Base-by-base conservation (phyloP, 2,113 vertebrate genomes). In the Trematocara variabile region DNA sequence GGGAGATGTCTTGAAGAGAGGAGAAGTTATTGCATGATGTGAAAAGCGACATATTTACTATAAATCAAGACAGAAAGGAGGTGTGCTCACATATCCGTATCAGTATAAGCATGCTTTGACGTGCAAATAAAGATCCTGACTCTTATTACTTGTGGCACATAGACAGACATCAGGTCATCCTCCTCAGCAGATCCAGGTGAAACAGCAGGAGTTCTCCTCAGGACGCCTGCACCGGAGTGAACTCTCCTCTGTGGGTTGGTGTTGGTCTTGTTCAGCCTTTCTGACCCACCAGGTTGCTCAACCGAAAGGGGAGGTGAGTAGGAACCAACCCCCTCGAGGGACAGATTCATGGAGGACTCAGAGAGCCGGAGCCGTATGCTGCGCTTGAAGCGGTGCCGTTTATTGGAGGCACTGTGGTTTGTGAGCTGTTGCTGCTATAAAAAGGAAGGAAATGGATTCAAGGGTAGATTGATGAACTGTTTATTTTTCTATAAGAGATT, bases 341-440 rank as follows among this genome's bases (percentile, higher is more conserved):
- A 97, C 94, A 55, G 95, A 91, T 89, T 97, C 89, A 97, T 96
- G 53, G 97, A 97, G 55, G 96, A 96, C 93, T 98, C 97, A 12
- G 98, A 98, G 77, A 98, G 96, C 0, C 97, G 96, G 9, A 98
- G 96, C 77, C 97, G 96, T 91, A 98, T 94, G 92, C 97, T 97
- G 88, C 96, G 97, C 81, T 97, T 97, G 93, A 98, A 98, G 79
- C 97, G 95, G 91, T 97, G 96, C 11, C 98, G 96, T 81, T 97
- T 97, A 56, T 96, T 95, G 58, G 96, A 96, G 88, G 96, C 96
- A 7, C 91, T 95, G 87, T 96, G 96, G 81, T 95, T 96, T 48
- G 94, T 77, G n/a, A 95, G 95, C 16, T 97, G 96, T 33, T 55
- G 88, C 63, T 92, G 94, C 89, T 93, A 82, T 8, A 25, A 39